phyloP scores from a whole-genome alignment of 2,113 vertebrate genomes.

The Etheostoma cragini region DNA sequence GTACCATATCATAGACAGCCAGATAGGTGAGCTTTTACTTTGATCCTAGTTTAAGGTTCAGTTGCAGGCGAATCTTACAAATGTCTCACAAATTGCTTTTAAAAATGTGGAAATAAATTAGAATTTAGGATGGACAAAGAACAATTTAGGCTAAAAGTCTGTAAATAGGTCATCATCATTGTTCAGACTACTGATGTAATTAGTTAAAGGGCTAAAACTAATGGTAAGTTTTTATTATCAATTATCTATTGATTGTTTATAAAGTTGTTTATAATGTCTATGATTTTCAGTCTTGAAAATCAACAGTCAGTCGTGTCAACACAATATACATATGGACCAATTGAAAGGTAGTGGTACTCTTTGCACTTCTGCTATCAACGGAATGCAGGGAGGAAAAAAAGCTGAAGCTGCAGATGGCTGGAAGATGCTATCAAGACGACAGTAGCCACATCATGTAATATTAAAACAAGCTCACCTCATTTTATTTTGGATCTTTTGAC shows the following conservation, averaged over 20 bases:
- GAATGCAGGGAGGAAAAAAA: not conserved
- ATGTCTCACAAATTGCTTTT: not conserved
- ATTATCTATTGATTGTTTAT: not conserved
- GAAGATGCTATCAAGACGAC: not conserved
- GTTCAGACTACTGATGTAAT: not conserved
- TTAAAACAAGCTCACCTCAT: not conserved
- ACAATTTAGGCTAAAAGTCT: not conserved
- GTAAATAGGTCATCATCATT: not conserved
- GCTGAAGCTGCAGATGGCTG: not conserved
- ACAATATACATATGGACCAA: not conserved
- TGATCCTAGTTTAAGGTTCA: not conserved
- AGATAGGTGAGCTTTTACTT: slow-evolving; percentile 6
- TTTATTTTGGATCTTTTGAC: not conserved
- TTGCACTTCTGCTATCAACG: not conserved
- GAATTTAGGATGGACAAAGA: not conserved
- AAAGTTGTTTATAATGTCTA: not conserved
- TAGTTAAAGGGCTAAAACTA: not conserved
- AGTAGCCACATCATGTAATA: not conserved
- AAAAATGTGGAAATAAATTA: not conserved
- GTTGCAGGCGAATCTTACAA: not conserved
- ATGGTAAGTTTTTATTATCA: too few species aligned
- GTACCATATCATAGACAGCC: slow-evolving; percentile 5
- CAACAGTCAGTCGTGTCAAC: not conserved
- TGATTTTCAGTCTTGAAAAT: not conserved
- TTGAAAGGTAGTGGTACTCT: not conserved